Percentiles rank a stretch among this genome's conserved stretches.
Conservation (phyloP, 92 coral and sea anemone genomes). For the Desmophyllum pertusum region DNA sequence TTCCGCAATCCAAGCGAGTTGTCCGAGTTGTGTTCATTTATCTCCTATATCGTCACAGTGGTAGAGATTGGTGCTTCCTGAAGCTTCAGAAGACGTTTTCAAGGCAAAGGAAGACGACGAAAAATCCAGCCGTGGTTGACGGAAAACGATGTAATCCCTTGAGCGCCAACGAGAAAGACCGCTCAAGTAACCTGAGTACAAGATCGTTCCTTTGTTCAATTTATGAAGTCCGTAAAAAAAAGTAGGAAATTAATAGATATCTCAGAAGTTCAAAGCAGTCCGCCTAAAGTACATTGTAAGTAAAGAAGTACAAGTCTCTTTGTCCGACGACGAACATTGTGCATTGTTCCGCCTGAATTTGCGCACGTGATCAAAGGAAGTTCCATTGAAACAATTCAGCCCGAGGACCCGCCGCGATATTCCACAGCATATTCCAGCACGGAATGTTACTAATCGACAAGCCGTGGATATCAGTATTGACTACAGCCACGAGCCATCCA, state of each 20-base stretch:
- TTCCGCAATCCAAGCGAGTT: no score
- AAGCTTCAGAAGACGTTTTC: no score
- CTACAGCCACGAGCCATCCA: neutral
- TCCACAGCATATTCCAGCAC: constrained; percentile 10
- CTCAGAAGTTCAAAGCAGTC: neutral
- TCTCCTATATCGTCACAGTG: no score
- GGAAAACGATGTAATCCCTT: constrained; percentile 35
- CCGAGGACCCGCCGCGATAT: neutral
- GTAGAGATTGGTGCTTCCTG: no score
- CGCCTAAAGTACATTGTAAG: constrained; percentile 16
- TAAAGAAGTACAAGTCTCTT: constrained; percentile 1
- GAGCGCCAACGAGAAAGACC: neutral
- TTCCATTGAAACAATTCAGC: neutral
- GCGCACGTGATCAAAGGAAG: neutral
- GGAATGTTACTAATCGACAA: neutral
- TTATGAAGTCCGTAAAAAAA: constrained; percentile 28
- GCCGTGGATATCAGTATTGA: neutral
- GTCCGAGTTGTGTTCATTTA: no score
- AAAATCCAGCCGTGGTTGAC: no score
- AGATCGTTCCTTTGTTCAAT: neutral
- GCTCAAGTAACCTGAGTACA: neutral
- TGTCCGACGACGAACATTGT: constrained; percentile 14
- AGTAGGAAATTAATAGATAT: neutral
- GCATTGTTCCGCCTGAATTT: constrained; percentile 6
- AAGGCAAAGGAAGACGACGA: no score